Evolutionary conservation across 2,888 invertebrate species (phyloP).

Genomic region (Oeneis ivallda): DNA sequence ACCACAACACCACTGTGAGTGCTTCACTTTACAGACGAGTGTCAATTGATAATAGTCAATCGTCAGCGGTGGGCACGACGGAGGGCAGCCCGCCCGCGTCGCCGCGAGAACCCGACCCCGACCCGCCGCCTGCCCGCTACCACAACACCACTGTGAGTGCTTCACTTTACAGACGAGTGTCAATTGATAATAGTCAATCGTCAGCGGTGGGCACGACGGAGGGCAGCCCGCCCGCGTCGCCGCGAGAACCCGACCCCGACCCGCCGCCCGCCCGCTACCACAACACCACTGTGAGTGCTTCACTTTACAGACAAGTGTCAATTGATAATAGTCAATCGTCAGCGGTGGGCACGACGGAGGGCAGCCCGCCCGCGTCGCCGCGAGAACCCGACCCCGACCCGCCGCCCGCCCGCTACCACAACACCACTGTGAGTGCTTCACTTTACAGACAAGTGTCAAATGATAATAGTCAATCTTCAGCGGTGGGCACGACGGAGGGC

Average conservation of each 20-base stretch:
- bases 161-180: neutral
- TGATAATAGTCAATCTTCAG: slow-evolving; percentile 72
- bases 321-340: slow-evolving; percentile 74
- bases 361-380: slow-evolving; percentile 52
- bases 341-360: slow-evolving; percentile 50
- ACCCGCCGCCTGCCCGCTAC: slow-evolving; percentile 42
- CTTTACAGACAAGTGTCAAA: too few relatives aligned
- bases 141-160: slow-evolving; percentile 57
- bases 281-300: slow-evolving; percentile 55
- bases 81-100: slow-evolving; percentile 52
- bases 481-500: slow-evolving; percentile 49
- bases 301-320: too few relatives aligned
- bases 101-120: slow-evolving; percentile 44
- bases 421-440: slow-evolving; percentile 53
- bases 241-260: slow-evolving; percentile 43
- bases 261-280: slow-evolving; percentile 45
- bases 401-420: slow-evolving; percentile 47
- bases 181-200: slow-evolving; percentile 73
- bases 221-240: slow-evolving; percentile 52
- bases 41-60: slow-evolving; percentile 73
- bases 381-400: slow-evolving; percentile 42
- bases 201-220: slow-evolving; percentile 56
- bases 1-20: slow-evolving; percentile 59
- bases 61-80: slow-evolving; percentile 57
- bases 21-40: neutral